Conservation (phyloP, 2,113 vertebrate genomes). For the Zootoca vivipara region DNA sequence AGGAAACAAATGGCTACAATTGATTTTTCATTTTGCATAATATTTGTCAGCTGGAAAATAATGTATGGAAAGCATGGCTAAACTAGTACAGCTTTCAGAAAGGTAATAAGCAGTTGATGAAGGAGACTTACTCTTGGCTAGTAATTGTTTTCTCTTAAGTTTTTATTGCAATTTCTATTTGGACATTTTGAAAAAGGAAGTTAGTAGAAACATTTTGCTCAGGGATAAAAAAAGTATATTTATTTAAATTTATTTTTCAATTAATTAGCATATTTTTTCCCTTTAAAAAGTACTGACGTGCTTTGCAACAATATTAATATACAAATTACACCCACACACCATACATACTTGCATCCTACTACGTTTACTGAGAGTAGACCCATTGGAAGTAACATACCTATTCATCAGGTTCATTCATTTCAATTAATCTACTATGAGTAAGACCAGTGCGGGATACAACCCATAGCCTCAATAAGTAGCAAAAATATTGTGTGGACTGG, state of each 20-base stretch:
- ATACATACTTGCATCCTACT: too few species aligned
- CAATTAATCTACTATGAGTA: too few species aligned
- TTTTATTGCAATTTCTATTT: background rate
- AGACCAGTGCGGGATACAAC: too few species aligned
- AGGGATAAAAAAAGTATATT: background rate
- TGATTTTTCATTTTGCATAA: accelerated
- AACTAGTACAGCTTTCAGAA: background rate
- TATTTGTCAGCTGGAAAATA: background rate
- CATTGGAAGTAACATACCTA: too few species aligned
- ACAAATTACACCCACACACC: background rate
- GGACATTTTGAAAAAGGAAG: background rate
- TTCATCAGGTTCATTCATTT: too few species aligned
- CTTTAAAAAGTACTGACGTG: background rate
- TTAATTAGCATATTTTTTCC: background rate
- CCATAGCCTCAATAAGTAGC: background rate
- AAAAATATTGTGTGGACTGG: background rate
- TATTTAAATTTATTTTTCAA: background rate
- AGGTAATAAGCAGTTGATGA: background rate
- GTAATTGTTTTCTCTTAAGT: background rate
- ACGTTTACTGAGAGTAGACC: too few species aligned
- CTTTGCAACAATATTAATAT: background rate
- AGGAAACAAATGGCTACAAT: background rate
- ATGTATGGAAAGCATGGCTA: background rate
- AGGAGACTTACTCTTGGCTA: too few species aligned
- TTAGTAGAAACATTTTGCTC: background rate